phyloP scores from a whole-genome alignment of 2,888 invertebrate species.

The Erebia aethiops region DNA sequence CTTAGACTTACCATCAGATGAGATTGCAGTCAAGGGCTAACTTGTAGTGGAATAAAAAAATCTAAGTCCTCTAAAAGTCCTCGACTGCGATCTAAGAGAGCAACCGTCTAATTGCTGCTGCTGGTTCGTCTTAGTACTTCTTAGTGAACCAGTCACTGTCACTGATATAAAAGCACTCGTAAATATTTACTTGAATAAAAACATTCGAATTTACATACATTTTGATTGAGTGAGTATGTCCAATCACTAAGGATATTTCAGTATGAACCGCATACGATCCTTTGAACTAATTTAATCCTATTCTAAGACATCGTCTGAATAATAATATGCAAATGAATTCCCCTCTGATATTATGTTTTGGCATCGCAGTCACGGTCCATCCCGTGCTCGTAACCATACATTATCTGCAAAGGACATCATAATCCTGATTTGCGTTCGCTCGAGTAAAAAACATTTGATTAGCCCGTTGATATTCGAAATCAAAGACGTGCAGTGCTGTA shows the following conservation, averaged over 20 bases:
- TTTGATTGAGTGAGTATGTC: too few relatives aligned
- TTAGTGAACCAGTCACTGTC: too few relatives aligned
- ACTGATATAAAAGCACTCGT: too few relatives aligned
- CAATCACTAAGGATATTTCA: not conserved
- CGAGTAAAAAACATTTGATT: constrained; percentile 45
- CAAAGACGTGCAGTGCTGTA: not conserved
- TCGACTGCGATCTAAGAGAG: too few relatives aligned
- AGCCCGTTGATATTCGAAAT: constrained; percentile 28
- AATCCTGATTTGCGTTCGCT: constrained; percentile 41
- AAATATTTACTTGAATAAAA: too few relatives aligned
- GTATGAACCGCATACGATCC: not conserved
- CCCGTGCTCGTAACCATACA: constrained; percentile 7
- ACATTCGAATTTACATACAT: too few relatives aligned
- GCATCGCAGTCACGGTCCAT: not conserved
- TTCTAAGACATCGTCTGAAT: not conserved
- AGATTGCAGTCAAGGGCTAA: too few relatives aligned
- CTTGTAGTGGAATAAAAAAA: too few relatives aligned
- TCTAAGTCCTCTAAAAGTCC: too few relatives aligned
- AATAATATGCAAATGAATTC: not conserved
- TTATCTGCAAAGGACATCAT: constrained; percentile 27
- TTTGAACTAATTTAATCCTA: constrained; percentile 12
- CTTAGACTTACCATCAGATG: too few relatives aligned
- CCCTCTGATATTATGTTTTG: not conserved
- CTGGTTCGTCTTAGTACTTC: too few relatives aligned
- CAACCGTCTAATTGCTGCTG: too few relatives aligned